Percentiles rank a stretch among this genome's conserved stretches.
Evolutionary conservation across 2,113 vertebrate genomes (phyloP).

Genomic region (Scopus umbretta): DNA sequence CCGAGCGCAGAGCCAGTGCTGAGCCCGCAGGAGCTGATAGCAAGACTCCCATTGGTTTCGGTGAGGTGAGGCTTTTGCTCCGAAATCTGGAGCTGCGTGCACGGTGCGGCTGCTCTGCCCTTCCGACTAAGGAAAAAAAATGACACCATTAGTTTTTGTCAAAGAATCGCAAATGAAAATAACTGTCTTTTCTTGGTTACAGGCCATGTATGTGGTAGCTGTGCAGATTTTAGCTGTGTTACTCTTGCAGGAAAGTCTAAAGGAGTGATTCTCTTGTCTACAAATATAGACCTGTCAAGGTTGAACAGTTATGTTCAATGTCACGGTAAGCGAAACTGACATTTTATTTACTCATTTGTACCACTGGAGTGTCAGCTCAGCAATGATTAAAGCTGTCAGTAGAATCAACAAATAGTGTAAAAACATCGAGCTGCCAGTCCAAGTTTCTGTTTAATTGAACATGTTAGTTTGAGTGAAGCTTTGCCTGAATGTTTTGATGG

Average conservation of each 20-base stretch:
- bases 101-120: neutral
- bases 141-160: neutral
- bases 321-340: conserved; percentile 42
- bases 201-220: neutral
- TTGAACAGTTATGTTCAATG: conserved; percentile 39
- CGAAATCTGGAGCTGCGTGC: neutral
- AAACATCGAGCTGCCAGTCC: conserved; percentile 31
- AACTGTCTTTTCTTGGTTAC: neutral
- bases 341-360: conserved; percentile 64
- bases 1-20: neutral
- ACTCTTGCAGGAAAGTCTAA: conserved; percentile 26
- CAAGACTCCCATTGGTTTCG: neutral
- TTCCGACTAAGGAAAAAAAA: neutral
- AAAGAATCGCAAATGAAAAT: neutral
- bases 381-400: conserved; percentile 56
- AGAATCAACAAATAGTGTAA: conserved; percentile 43
- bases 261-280: conserved; percentile 32
- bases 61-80: neutral
- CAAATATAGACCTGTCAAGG: conserved; percentile 45
- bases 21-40: conserved; percentile 1
- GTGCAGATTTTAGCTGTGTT: conserved; percentile 6
- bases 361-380: conserved; percentile 42
- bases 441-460: conserved; percentile 46
- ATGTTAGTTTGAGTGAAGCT: conserved; percentile 40
- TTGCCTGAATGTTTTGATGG: conserved; percentile 52